These are phyloP conservation scores for Gymnothorax reevesii DNA, from an alignment of 2,797 vertebrate species.

Conservation along the genomic window DNA sequence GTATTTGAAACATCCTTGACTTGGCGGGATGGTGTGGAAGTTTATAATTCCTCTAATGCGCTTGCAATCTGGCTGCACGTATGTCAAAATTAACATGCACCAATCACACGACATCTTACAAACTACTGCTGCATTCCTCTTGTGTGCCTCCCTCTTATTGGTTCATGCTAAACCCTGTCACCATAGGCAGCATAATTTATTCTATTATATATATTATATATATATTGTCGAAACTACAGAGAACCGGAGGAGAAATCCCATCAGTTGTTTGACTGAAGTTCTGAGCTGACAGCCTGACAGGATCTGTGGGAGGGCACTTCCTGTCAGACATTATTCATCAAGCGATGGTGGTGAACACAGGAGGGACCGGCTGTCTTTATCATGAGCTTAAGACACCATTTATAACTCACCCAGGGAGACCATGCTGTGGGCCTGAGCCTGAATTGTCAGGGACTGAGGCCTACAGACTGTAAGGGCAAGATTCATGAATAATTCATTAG, in stretches of 20 bases:
- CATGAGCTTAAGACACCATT: not conserved
- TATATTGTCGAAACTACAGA: no score
- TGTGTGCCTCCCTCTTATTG: not conserved
- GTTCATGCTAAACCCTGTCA: not conserved
- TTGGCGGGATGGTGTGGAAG: not conserved
- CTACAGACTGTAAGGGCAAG: no score
- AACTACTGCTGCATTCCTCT: not conserved
- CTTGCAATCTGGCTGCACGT: not conserved
- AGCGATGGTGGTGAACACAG: not conserved
- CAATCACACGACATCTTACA: not conserved
- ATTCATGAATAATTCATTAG: no score
- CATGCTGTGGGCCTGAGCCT: not conserved
- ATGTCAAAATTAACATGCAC: not conserved
- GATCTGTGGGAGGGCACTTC: not conserved
- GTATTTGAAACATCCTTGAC: not conserved
- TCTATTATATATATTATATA: no score
- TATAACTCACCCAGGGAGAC: not conserved
- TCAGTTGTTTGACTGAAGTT: not conserved
- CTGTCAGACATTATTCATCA: not conserved
- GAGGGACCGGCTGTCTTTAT: not conserved
- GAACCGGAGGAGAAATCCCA: not conserved
- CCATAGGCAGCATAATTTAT: not conserved
- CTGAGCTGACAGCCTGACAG: not conserved
- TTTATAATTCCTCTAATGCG: not conserved
- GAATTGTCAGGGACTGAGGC: no score